A percentile compares a stretch with the other conserved stretches of the same genome.
Conservation (phyloP, 2,113 vertebrate genomes). For the Abramis brama region DNA sequence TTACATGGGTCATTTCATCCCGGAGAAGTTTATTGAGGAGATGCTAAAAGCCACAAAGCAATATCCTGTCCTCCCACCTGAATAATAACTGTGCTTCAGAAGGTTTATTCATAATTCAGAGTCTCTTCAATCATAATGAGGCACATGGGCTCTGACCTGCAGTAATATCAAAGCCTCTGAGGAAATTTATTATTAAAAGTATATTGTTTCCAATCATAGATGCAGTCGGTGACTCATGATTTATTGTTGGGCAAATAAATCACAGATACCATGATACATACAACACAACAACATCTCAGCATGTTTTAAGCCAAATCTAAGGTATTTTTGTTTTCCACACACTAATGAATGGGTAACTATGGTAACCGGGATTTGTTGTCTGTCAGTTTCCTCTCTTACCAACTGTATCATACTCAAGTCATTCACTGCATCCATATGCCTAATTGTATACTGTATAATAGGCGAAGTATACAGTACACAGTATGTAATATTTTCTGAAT, state of each 20-base stretch:
- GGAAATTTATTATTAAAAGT: background rate
- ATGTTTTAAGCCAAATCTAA: background rate
- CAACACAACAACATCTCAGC: background rate
- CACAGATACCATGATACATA: background rate
- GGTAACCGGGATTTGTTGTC: too few relatives aligned
- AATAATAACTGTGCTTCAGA: background rate
- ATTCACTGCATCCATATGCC: too few relatives aligned
- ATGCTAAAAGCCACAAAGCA: background rate
- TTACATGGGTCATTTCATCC: background rate
- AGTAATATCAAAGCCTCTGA: conserved; percentile 3
- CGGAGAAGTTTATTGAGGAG: background rate
- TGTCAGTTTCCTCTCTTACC: background rate
- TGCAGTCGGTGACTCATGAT: background rate
- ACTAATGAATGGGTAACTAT: background rate
- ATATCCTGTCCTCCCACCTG: background rate
- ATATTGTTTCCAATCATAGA: background rate
- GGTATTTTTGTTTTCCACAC: background rate
- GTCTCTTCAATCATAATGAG: background rate
- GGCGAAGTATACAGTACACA: too few relatives aligned
- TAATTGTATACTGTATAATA: background rate
- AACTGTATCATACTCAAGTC: background rate
- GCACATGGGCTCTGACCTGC: background rate
- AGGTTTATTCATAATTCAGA: background rate
- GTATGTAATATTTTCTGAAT: too few relatives aligned
- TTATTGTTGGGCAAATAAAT: background rate